Evolutionary conservation across 2,113 vertebrate genomes (phyloP).

Genomic region (Microtus pennsylvanicus): DNA sequence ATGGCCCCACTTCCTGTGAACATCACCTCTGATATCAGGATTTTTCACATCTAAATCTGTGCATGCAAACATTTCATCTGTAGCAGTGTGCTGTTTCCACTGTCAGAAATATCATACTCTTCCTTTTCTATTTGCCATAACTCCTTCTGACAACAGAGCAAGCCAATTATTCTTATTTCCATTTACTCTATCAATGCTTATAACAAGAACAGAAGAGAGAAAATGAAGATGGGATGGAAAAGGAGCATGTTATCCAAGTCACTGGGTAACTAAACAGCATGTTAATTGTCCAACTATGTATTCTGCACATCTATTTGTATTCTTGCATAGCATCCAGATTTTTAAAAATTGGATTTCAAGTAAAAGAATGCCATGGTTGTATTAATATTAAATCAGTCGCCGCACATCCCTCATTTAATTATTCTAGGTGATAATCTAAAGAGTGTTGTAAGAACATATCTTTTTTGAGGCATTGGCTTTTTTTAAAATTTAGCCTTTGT

Average conservation of each 20-base stretch:
- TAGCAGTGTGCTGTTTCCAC: background rate
- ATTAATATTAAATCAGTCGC: constrained; percentile 62
- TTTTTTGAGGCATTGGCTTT: constrained; percentile 61
- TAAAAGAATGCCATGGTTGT: constrained; percentile 62
- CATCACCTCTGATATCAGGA: background rate
- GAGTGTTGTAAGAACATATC: constrained; percentile 67
- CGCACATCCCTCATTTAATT: constrained; percentile 67
- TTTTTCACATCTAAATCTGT: background rate
- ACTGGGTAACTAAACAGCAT: constrained; percentile 22
- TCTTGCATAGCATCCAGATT: constrained; percentile 51
- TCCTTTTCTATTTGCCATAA: background rate
- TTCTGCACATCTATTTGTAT: constrained; percentile 47
- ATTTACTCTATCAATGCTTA: background rate
- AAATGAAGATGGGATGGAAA: background rate
- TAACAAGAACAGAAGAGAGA: background rate
- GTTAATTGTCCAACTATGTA: constrained; percentile 41
- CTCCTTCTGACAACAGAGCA: background rate
- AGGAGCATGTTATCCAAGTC: background rate
- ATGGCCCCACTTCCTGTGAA: background rate
- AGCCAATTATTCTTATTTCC: background rate
- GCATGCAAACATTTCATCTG: background rate
- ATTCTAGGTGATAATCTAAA: constrained; percentile 69
- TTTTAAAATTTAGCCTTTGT: constrained; percentile 68
- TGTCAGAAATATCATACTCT: background rate
- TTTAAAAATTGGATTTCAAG: constrained; percentile 59